These are phyloP conservation scores for Epinephelus awoara DNA, from an alignment of 2,797 vertebrate genomes.

Conservation along the genomic window DNA sequence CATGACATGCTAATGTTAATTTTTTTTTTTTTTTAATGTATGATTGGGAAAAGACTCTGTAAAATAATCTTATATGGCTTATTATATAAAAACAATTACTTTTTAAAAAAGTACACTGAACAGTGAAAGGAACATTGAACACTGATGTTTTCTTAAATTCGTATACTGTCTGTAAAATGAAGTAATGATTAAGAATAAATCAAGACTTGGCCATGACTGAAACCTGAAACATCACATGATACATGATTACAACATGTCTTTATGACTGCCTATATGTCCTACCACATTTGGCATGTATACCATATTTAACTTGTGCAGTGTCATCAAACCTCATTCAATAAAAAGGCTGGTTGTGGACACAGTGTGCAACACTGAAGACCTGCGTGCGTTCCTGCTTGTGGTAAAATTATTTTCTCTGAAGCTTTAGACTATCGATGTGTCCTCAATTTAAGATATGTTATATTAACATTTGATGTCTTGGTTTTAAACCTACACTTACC, in stretches of 20 bases:
- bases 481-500: background rate
- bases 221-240: slow-evolving; percentile 3
- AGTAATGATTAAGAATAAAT: background rate
- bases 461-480: background rate
- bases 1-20: too few species aligned
- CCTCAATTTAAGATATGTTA: background rate
- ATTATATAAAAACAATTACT: too few species aligned
- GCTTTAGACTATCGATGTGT: background rate
- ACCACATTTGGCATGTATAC: slow-evolving; percentile 23
- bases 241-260: background rate
- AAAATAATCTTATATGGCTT: too few species aligned
- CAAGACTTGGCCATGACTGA: background rate
- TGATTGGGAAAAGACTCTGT: too few species aligned
- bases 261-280: background rate
- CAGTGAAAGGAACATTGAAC: background rate
- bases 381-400: background rate
- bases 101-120: too few species aligned
- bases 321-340: slow-evolving; percentile 9
- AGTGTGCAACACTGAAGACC: background rate
- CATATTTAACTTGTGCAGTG: slow-evolving; percentile 18
- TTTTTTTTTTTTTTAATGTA: too few species aligned
- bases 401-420: background rate
- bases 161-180: background rate
- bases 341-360: background rate
- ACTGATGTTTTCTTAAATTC: background rate